These are phyloP conservation scores for Lycodopsis pacificus DNA, from an alignment of 2,797 vertebrate species.

Conservation along the genomic window DNA sequence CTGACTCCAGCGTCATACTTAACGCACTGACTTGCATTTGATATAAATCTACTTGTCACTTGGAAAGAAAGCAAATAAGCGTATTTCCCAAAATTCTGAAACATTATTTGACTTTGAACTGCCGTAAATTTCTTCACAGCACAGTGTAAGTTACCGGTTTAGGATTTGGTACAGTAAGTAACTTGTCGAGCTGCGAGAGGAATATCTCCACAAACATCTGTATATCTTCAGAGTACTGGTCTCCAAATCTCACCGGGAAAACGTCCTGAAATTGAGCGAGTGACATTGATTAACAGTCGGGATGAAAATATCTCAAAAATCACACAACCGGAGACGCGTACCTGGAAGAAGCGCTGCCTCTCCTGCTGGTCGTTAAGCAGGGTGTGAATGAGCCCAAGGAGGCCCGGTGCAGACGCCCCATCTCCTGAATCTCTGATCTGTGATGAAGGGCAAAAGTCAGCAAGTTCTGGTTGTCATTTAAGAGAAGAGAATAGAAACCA, in stretches of 20 bases:
- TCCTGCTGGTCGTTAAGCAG: conserved; percentile 21
- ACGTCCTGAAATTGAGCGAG: conserved; percentile 28
- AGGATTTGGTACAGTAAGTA: conserved; percentile 45
- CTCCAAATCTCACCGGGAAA: conserved; percentile 73
- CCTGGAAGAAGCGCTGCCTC: conserved; percentile 34
- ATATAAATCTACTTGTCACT: background rate
- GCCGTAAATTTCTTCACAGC: background rate
- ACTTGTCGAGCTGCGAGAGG: conserved; percentile 69
- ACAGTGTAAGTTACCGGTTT: conserved; percentile 33
- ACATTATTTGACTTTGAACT: background rate
- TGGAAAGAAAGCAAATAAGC: background rate
- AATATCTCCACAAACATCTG: conserved; percentile 39
- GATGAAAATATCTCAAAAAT: background rate
- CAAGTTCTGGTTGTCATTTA: background rate
- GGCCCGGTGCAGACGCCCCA: conserved; percentile 3
- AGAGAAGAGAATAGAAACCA: background rate
- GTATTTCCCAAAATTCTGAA: background rate
- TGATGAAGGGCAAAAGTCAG: background rate
- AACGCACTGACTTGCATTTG: background rate
- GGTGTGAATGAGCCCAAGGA: conserved; percentile 25
- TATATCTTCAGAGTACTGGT: conserved; percentile 54
- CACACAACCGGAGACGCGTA: background rate
- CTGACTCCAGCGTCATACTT: background rate
- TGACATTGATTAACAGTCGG: background rate
- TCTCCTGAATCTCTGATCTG: conserved; percentile 13